Evolutionary conservation across 92 coral and sea anemone species (phyloP).

Genomic region (Palythoa heliodiscus): DNA sequence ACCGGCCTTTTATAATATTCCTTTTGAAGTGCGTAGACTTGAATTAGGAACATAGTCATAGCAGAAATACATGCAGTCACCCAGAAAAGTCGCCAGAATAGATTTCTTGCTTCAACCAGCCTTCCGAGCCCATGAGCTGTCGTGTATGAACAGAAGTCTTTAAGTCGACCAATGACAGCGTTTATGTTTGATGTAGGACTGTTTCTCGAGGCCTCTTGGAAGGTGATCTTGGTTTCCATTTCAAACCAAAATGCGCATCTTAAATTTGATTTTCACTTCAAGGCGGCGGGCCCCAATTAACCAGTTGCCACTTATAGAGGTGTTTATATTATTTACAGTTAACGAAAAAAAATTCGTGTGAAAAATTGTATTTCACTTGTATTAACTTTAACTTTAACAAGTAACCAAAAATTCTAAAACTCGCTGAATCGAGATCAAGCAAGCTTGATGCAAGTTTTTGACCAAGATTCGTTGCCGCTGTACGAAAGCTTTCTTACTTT

Average conservation of each 20-base stretch:
- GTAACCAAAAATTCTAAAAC: too few relatives aligned
- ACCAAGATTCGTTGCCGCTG: too few relatives aligned
- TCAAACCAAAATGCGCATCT: not conserved
- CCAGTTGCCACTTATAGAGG: too few relatives aligned
- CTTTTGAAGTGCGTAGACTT: not conserved
- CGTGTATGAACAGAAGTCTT: slow-evolving; percentile 30
- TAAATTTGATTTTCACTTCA: too few relatives aligned
- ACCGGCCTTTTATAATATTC: slow-evolving; percentile 10
- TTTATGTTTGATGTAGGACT: not conserved
- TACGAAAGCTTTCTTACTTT: too few relatives aligned
- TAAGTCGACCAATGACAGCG: not conserved
- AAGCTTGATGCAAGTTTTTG: too few relatives aligned
- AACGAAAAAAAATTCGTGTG: too few relatives aligned
- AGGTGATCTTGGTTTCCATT: not conserved
- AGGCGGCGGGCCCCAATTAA: too few relatives aligned
- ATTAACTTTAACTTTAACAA: too few relatives aligned
- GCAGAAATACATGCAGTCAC: slow-evolving; percentile 18
- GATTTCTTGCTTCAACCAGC: not conserved
- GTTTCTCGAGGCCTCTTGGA: not conserved
- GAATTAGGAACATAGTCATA: not conserved
- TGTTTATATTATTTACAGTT: too few relatives aligned
- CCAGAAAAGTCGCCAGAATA: slow-evolving; percentile 28
- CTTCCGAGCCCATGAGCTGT: slow-evolving; percentile 39
- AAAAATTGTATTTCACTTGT: too few relatives aligned
- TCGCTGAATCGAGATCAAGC: too few relatives aligned